A percentile compares a stretch with the other conserved stretches of the same genome.
phyloP scores from a whole-genome alignment of 2,888 invertebrate genomes.

The Piscicola geometra region DNA sequence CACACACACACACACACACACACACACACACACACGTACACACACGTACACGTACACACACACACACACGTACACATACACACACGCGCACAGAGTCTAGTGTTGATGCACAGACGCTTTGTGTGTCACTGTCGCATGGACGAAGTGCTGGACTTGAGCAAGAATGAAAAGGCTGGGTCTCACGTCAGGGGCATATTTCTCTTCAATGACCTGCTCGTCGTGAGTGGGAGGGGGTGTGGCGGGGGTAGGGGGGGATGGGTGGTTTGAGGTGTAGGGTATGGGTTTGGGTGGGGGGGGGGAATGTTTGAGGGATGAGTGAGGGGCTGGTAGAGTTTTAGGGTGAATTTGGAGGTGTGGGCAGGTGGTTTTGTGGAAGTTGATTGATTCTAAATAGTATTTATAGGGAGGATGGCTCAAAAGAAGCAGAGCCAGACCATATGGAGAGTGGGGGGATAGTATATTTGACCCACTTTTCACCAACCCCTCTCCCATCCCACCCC shows the following conservation, averaged over 20 bases:
- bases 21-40: constrained; percentile 25
- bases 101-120: constrained; percentile 86
- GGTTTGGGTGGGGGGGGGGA: too few species aligned
- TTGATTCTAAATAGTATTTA: too few species aligned
- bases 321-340: background rate
- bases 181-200: constrained; percentile 46
- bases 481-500: too few species aligned
- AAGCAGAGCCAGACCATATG: too few species aligned
- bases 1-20: constrained; percentile 7
- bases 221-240: constrained; percentile 28
- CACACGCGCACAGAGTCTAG: constrained; percentile 60
- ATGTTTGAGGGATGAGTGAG: background rate
- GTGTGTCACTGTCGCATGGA: constrained; percentile 97
- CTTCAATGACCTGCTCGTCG: constrained; percentile 45
- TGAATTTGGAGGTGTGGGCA: too few species aligned
- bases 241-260: background rate
- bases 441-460: too few species aligned
- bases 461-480: too few species aligned
- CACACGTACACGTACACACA: constrained; percentile 11
- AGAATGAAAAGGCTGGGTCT: constrained; percentile 55
- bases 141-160: constrained; percentile 91
- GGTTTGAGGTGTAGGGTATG: too few species aligned
- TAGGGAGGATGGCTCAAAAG: too few species aligned
- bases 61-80: background rate
- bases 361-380: too few species aligned